Base-by-base conservation (phyloP, 2,113 vertebrate genomes). In the Bufo bufo region DNA sequence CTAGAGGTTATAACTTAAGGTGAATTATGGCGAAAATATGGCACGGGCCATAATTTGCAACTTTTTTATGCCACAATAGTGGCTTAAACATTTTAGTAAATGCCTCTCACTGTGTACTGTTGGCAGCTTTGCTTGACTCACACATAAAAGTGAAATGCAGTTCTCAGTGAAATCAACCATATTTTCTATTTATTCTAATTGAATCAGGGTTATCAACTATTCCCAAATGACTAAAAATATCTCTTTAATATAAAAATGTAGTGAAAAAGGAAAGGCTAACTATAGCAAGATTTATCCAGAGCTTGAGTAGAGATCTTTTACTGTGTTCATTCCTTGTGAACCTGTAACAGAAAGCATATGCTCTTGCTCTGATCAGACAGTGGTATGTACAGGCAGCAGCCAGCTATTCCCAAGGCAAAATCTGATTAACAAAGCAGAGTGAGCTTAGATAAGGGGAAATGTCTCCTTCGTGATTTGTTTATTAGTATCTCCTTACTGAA, bases 331-430 rank as follows among this genome's bases (percentile, higher is more conserved):
- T 85, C 54, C 43, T 66, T 79, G n/a, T 33, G 61, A 87, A 78
- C 77, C 6, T 61, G 66, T 87, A 87, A 87, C 65, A 82, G 33
- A 82, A 87, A 87, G 77, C 86, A 87, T 74, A 87, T 82, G 78
- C 63, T 58, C 3, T 50, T 19, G 9, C 20, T 47, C 54, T 87
- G 77, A 82, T 87, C 82, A 87, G 65, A 59, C 52, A 17, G 19
- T 63, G 63, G 52, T 74, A 87, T 87, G 78, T 56, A 52, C 52
- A 54, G n/a, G 75, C 85, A 79, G 49, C 56, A 77, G 45, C 45
- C 58, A 77, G 47, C 56, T 71, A 23, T 87, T 69, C 78, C 49
- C 63, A 19, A 87, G 78, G 86, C 86, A 69, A 66, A 49, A 72
- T 71, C 65, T 81, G 85, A 87, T 87, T 72, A 81, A n/a, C 23